These are phyloP conservation scores for chimpanzee (Pan troglodytes) DNA, from an alignment of 2,113 vertebrate species.

Conservation along the genomic window NHGRI_mPanTro3-v2.1_pri NC_072402.2:61847001-61847500, in stretches of 20 bases:
- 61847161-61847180: not conserved
- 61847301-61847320: not conserved
- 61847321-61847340: not conserved
- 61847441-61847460: not conserved
- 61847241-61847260: not conserved
- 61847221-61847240: not conserved
- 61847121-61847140: too few relatives aligned
- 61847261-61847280: not conserved
- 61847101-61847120: too few relatives aligned
- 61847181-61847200: not conserved
- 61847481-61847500: not conserved
- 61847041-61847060: too few relatives aligned
- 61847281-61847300: not conserved
- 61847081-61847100: too few relatives aligned
- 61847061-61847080: too few relatives aligned
- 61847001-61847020: too few relatives aligned
- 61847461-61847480: not conserved
- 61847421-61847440: conserved; percentile 52
- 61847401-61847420: not conserved
- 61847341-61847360: not conserved
- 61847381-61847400: not conserved
- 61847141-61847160: not conserved
- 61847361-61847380: not conserved
- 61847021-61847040: too few relatives aligned
- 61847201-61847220: not conserved